Conservation (phyloP, 1,140 invertebrate genomes). For the Hetaerina americana region DNA sequence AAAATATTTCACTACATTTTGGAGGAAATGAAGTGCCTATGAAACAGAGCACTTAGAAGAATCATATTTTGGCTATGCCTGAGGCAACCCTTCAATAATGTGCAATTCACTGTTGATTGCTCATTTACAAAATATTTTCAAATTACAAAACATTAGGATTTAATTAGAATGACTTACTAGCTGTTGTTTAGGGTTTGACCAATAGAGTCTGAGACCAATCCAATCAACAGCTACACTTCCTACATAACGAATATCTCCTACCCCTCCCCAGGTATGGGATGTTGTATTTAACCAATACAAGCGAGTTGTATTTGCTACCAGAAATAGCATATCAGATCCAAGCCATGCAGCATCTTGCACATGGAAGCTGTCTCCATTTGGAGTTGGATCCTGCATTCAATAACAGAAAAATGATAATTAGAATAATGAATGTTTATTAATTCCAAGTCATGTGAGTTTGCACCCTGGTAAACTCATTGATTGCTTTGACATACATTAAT, state of each 20-base stretch:
- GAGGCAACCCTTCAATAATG: no score
- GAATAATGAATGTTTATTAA: no score
- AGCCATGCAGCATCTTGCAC: constrained; percentile 56
- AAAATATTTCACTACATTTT: no score
- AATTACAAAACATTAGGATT: background rate
- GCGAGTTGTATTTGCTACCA: constrained; percentile 58
- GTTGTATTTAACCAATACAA: constrained; percentile 57
- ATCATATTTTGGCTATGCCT: no score
- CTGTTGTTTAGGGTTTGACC: constrained; percentile 74
- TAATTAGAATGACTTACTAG: constrained; percentile 36
- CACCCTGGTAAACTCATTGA: no score
- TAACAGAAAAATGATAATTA: no score
- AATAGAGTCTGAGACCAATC: constrained; percentile 77
- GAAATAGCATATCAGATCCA: constrained; percentile 45
- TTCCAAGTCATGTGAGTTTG: no score
- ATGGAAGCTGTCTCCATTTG: constrained; percentile 33
- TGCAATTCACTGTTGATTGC: no score
- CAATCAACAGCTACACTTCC: constrained; percentile 74
- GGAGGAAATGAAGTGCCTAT: no score
- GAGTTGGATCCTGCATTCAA: background rate
- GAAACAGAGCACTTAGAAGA: no score
- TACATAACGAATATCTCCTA: constrained; percentile 52
- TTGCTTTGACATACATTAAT: no score
- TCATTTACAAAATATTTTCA: background rate
- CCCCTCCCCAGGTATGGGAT: constrained; percentile 34